These are phyloP conservation scores for Philonicus albiceps DNA, from an alignment of 2,888 invertebrate species.

Conservation along the genomic window DNA sequence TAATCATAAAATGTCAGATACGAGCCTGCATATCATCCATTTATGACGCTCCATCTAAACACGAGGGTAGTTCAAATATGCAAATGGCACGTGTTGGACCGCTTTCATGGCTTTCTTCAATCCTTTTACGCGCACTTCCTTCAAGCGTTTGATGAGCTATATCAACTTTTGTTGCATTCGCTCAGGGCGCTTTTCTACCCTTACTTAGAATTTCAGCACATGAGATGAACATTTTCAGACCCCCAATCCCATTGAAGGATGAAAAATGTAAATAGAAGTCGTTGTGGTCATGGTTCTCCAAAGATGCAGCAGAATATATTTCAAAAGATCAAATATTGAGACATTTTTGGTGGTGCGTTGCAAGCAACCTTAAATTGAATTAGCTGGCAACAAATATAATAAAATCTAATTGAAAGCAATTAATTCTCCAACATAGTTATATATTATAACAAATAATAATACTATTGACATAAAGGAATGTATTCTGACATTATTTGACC, in stretches of 20 bases:
- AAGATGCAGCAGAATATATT: neutral
- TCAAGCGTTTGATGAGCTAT: slow-evolving; percentile 43
- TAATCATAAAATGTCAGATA: slow-evolving; percentile 42
- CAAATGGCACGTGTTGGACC: slow-evolving; percentile 41
- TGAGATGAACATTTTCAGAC: neutral
- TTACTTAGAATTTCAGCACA: neutral
- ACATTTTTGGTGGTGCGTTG: neutral
- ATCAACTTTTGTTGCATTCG: slow-evolving; percentile 15
- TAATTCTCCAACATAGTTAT: too few species aligned
- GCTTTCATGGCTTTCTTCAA: slow-evolving; percentile 43
- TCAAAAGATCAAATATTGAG: neutral
- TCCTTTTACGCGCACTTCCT: slow-evolving; percentile 44
- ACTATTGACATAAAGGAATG: too few species aligned
- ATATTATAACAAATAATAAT: too few species aligned
- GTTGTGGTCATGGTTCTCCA: neutral
- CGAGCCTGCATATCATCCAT: slow-evolving; percentile 36
- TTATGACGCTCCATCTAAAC: slow-evolving; percentile 41
- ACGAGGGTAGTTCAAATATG: slow-evolving; percentile 33
- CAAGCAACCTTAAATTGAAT: neutral
- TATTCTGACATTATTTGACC: too few species aligned
- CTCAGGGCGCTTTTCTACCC: neutral
- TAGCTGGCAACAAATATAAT: too few species aligned
- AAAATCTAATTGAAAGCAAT: too few species aligned
- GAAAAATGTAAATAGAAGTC: neutral
- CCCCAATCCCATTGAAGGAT: neutral